Conservation (phyloP, 64 coral and sea anemone genomes). For the Exaiptasia diaphana region DNA sequence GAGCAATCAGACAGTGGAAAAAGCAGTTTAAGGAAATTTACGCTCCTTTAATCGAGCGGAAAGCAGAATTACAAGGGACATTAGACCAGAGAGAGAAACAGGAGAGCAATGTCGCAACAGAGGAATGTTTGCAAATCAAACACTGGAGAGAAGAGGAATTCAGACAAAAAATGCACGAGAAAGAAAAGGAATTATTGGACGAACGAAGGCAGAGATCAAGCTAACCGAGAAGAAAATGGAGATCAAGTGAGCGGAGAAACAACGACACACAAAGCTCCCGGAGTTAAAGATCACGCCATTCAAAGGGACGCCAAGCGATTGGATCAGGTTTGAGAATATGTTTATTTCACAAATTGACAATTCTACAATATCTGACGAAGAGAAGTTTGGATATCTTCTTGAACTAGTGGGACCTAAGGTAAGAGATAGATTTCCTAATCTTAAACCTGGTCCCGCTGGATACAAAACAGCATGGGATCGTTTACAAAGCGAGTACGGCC, state of each 20-base stretch:
- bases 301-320: slow-evolving; percentile 14
- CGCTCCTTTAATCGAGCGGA: no score
- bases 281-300: slow-evolving; percentile 30
- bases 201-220: no score
- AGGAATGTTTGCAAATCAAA: no score
- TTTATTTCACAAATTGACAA: slow-evolving; percentile 16
- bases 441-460: slow-evolving; percentile 13
- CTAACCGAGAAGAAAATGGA: no score
- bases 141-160: no score
- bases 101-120: no score
- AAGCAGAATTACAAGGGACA: no score
- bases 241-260: neutral
- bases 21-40: no score
- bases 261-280: neutral
- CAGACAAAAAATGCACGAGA: no score
- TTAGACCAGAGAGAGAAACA: no score
- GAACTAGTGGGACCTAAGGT: slow-evolving; percentile 2
- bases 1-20: no score
- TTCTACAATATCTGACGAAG: neutral
- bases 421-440: slow-evolving; percentile 2
- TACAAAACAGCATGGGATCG: slow-evolving; percentile 50
- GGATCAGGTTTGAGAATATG: slow-evolving; percentile 45
- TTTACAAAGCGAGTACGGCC: slow-evolving; percentile 56
- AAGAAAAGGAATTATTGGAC: no score
- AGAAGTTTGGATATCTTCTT: slow-evolving; percentile 38